Evolutionary conservation across 2,888 invertebrate genomes (phyloP), one percentile per base, ranked within the genome.

Genomic region (Synergus gifuensis): DNA sequence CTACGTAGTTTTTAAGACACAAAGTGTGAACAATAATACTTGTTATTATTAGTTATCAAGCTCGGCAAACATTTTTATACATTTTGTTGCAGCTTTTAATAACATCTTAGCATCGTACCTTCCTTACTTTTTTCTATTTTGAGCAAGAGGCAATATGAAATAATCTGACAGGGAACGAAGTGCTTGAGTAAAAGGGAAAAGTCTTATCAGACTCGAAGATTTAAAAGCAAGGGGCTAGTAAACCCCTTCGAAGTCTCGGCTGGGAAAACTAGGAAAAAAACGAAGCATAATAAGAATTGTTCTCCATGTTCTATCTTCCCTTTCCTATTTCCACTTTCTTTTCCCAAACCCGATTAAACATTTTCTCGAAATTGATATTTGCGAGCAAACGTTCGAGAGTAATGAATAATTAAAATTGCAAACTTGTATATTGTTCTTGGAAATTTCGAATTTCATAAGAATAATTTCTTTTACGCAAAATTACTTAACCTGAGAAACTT

Each of bases 111-210:
- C 36, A 7, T 54, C 36, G 0, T 54, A 54, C n/a, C 73, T 36
- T 73, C 5, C 28, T 73, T n/a, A 5, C 12, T 9, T 69, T 73
- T 54, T 54, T 54, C 73, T 73, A 40, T 54, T 73, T 73, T 73
- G 73, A 73, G 73, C n/a, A 49, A 36, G n/a, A 36, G 73, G 73
- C 73, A 73, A 73, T 73, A 73, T 73, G 73, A 73, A 73, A 73
- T 73, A 73, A 73, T 73, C 73, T 73, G 73, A 73, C 73, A 73
- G 16, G 36, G 54, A 73, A 73, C 73, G 40, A 73, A 73, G 73
- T 73, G 54, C 73, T 73, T 54, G 54, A 73, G 73, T 54, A 73
- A 73, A 73, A 73, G 73, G 49, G 54, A 73, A 73, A 73, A 73
- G 73, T 73, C 73, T 73, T 73, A 73, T 73, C 49, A 73, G 54